phyloP scores from a whole-genome alignment of 2,797 vertebrate species.

The Paratrypauchen microcephalus region DNA sequence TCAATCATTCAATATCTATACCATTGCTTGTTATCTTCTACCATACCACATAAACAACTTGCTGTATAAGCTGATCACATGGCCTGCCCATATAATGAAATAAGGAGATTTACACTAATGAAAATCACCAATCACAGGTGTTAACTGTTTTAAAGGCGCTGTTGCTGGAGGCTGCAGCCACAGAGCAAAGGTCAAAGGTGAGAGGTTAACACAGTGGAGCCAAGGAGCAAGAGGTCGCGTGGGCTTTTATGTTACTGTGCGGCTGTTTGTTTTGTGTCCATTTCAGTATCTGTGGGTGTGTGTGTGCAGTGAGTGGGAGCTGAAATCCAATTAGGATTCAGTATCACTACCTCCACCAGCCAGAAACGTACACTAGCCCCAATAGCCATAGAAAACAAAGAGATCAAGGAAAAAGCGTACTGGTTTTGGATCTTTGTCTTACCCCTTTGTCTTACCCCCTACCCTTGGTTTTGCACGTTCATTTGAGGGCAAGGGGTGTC shows the following conservation, averaged over 20 bases:
- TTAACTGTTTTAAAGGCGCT: constrained; percentile 28
- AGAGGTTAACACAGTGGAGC: constrained; percentile 44
- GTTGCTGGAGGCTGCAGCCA: constrained; percentile 26
- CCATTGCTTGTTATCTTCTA: neutral
- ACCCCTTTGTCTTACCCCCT: no score
- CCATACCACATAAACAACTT: neutral
- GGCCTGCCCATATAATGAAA: neutral
- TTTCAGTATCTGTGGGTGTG: neutral
- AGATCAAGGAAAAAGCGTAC: constrained; percentile 4
- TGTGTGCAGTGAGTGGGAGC: constrained; percentile 11
- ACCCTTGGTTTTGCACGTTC: no score
- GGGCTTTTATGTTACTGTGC: constrained; percentile 40
- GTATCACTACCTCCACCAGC: constrained; percentile 29
- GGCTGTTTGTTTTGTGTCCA: constrained; percentile 17
- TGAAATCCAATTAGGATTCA: constrained; percentile 56
- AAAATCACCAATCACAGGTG: constrained; percentile 28
- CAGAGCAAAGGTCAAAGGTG: constrained; percentile 41
- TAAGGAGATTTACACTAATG: neutral
- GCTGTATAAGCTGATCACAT: neutral
- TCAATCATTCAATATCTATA: neutral
- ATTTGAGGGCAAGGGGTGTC: no score
- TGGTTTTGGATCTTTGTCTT: neutral
- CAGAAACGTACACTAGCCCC: constrained; percentile 8
- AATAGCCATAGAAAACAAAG: neutral
- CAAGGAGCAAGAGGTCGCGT: constrained; percentile 47